Conservation (phyloP, 2,888 invertebrate species). For the Acanthacorydalis orientalis region DNA sequence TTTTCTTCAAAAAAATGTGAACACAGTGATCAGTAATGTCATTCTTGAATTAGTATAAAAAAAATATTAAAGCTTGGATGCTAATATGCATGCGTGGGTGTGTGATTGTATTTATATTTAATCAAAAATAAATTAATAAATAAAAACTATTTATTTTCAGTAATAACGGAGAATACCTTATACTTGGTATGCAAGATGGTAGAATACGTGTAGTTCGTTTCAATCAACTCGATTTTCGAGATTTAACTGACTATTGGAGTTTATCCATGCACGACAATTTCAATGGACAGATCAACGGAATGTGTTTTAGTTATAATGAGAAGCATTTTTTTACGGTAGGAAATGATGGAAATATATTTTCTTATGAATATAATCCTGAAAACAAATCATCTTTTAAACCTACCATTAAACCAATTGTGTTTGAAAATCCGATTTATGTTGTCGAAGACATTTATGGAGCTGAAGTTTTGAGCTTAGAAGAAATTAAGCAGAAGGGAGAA, state of each 20-base stretch:
- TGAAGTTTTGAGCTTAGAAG: conserved; percentile 36
- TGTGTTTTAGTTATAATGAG: conserved; percentile 44
- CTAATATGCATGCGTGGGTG: too few relatives aligned
- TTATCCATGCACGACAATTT: conserved; percentile 60
- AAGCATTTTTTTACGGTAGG: conserved; percentile 44
- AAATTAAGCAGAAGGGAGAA: conserved; percentile 51
- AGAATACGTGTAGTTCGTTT: conserved; percentile 35
- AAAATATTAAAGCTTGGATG: too few relatives aligned
- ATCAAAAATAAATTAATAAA: background rate
- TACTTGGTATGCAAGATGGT: conserved; percentile 44
- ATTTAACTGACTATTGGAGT: conserved; percentile 46
- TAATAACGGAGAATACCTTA: conserved; percentile 29
- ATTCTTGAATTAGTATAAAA: too few relatives aligned
- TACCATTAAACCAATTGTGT: conserved; percentile 15
- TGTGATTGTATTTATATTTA: too few relatives aligned
- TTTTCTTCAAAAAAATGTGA: too few relatives aligned
- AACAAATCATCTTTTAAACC: conserved; percentile 13
- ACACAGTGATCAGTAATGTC: too few relatives aligned
- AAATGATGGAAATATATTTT: conserved; percentile 61
- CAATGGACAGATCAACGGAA: conserved; percentile 45
- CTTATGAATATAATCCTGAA: conserved; percentile 39
- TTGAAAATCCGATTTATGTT: conserved; percentile 3
- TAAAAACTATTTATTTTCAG: conserved; percentile 16
- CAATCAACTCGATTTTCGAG: conserved; percentile 28
- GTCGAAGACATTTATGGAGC: conserved; percentile 25